Conservation (phyloP, 2,888 invertebrate genomes). For the Drosophila diplacantha region DNA sequence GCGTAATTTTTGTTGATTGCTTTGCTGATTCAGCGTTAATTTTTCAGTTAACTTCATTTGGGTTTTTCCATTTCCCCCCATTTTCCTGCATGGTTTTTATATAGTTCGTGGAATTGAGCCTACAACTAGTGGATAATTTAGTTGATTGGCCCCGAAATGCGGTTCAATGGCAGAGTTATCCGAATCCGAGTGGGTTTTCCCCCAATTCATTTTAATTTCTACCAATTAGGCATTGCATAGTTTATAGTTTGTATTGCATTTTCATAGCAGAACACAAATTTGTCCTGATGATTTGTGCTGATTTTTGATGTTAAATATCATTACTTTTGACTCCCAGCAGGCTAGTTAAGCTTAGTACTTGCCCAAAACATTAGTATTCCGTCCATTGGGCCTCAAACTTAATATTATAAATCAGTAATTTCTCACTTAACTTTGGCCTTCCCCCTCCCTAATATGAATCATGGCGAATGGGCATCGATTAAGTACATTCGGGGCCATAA, state of each 20-base stretch:
- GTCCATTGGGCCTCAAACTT: slow-evolving; percentile 1
- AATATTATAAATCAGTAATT: not conserved
- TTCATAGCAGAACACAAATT: not conserved
- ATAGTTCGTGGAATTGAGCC: not conserved
- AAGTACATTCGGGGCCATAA: slow-evolving; percentile 6
- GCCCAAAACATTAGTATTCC: not conserved
- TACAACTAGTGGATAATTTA: slow-evolving; percentile 10
- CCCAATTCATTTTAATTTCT: slow-evolving; percentile 12
- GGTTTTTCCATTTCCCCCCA: slow-evolving; percentile 7
- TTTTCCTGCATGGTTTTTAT: not conserved
- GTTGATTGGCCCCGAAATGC: slow-evolving; percentile 13
- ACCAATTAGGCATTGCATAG: slow-evolving; percentile 2
- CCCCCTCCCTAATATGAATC: not conserved
- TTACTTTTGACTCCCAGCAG: not conserved
- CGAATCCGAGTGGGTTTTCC: slow-evolving; percentile 3
- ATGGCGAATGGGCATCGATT: slow-evolving; percentile 4
- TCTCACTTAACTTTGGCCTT: not conserved
- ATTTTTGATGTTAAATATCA: not conserved
- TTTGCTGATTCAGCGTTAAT: slow-evolving; percentile 61
- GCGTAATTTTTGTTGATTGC: slow-evolving; percentile 57
- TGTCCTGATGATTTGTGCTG: not conserved
- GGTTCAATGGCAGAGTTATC: not conserved
- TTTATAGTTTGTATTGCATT: not conserved
- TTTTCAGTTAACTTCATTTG: slow-evolving; percentile 33
- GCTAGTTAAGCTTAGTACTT: not conserved